Evolutionary conservation across 2,888 invertebrate species (phyloP).

Genomic region (Koerneria pararmatus): DNA sequence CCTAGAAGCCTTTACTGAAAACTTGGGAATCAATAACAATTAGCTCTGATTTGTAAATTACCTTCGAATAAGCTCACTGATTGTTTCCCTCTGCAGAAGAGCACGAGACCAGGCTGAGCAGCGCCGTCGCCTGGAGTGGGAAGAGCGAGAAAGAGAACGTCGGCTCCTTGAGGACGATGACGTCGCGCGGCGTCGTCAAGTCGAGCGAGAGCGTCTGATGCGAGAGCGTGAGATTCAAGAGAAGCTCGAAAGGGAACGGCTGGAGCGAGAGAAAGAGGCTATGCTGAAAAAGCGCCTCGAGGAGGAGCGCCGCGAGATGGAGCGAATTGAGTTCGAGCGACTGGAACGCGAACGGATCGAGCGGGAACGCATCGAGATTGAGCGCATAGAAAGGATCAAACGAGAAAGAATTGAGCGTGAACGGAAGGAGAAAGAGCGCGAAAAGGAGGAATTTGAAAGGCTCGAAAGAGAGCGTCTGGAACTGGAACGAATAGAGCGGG

Average conservation of each 20-base stretch:
- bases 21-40: too few relatives aligned
- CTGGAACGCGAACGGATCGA: slow-evolving; percentile 43
- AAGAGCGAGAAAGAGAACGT: slow-evolving; percentile 48
- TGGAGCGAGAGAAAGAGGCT: slow-evolving; percentile 34
- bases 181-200: slow-evolving; percentile 9
- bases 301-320: slow-evolving; percentile 33
- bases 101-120: slow-evolving; percentile 34
- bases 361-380: slow-evolving; percentile 46
- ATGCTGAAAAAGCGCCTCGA: slow-evolving; percentile 1
- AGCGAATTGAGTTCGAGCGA: slow-evolving; percentile 37
- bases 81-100: neutral
- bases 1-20: too few relatives aligned
- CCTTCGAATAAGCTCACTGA: slow-evolving; percentile 26
- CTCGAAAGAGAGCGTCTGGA: slow-evolving; percentile 36
- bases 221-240: slow-evolving; percentile 18
- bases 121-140: slow-evolving; percentile 47
- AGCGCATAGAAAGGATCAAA: slow-evolving; percentile 28
- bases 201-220: slow-evolving; percentile 12
- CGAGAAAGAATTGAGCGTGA: slow-evolving; percentile 31
- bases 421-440: slow-evolving; percentile 29
- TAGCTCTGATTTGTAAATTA: too few relatives aligned
- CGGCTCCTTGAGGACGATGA: slow-evolving; percentile 41
- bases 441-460: slow-evolving; percentile 40
- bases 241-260: slow-evolving; percentile 36
- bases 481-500: slow-evolving; percentile 37